These are phyloP conservation scores for Cryptotis parvus DNA, from an alignment of 2,113 vertebrate genomes.

Conservation along the genomic window DNA sequence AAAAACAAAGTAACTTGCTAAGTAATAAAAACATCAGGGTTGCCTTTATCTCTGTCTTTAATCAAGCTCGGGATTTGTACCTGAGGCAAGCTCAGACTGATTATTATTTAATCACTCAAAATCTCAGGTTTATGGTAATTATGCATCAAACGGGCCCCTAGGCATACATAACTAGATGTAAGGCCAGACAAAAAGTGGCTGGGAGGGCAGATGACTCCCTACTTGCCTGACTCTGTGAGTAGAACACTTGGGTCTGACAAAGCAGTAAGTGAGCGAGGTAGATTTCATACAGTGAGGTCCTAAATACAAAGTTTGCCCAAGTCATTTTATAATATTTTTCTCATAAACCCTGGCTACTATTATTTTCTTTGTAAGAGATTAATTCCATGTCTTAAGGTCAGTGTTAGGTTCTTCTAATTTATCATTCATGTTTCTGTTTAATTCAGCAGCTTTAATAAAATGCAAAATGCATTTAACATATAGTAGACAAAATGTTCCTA, in stretches of 20 bases:
- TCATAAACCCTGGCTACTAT: not conserved
- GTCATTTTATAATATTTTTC: not conserved
- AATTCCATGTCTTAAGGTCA: not conserved
- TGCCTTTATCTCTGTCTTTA: not conserved
- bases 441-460: slow-evolving; percentile 3
- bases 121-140: slow-evolving; percentile 40
- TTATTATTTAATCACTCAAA: slow-evolving; percentile 8
- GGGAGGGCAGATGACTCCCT: not conserved
- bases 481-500: not conserved
- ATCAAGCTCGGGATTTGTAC: slow-evolving; percentile 32
- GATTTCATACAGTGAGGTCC: not conserved
- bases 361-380: not conserved
- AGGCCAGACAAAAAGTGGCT: not conserved
- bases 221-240: not conserved
- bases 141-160: slow-evolving; percentile 21
- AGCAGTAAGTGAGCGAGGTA: too few relatives aligned
- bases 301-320: not conserved
- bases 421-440: not conserved
- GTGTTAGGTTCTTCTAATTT: not conserved
- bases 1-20: slow-evolving; percentile 21
- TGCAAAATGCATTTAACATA: slow-evolving; percentile 6
- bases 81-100: slow-evolving; percentile 41
- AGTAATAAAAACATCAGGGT: not conserved
- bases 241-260: not conserved
- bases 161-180: not conserved